A percentile compares a stretch with the other conserved stretches of the same genome.
These are phyloP conservation scores for Zaprionus obscuricornis DNA, from an alignment of 2,888 invertebrate genomes.

Conservation along the genomic window DNA sequence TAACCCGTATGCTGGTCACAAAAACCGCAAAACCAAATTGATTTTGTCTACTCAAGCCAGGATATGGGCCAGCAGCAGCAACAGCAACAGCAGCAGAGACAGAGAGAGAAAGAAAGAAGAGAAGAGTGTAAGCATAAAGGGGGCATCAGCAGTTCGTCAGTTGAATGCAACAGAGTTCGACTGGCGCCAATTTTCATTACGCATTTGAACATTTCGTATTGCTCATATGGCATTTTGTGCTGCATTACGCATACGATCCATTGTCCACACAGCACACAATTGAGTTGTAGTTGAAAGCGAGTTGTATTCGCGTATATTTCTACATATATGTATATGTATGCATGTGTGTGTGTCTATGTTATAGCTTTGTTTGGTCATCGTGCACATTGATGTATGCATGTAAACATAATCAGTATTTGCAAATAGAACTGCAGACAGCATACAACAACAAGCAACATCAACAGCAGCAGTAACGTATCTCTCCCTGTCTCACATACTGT, in stretches of 20 bases:
- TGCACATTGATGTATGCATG: slow-evolving; percentile 76
- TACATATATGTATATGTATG: neutral
- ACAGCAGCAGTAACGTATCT: too few relatives aligned
- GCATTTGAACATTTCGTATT: slow-evolving; percentile 62
- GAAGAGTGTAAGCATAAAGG: neutral
- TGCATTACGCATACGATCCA: slow-evolving; percentile 68
- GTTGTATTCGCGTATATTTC: neutral
- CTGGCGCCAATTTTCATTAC: slow-evolving; percentile 75
- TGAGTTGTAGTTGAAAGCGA: slow-evolving; percentile 43
- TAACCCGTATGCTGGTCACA: slow-evolving; percentile 31
- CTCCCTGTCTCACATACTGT: slow-evolving; percentile 27
- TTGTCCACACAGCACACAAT: slow-evolving; percentile 66
- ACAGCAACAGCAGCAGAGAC: slow-evolving; percentile 1
- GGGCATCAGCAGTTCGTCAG: slow-evolving; percentile 33
- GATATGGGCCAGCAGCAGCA: slow-evolving; percentile 26
- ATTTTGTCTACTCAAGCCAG: slow-evolving; percentile 73
- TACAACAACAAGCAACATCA: too few relatives aligned
- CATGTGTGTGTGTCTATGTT: slow-evolving; percentile 6
- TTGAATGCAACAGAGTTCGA: slow-evolving; percentile 41
- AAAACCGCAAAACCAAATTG: slow-evolving; percentile 77
- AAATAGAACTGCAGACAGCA: slow-evolving; percentile 67
- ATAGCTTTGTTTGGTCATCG: slow-evolving; percentile 68
- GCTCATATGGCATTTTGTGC: slow-evolving; percentile 66
- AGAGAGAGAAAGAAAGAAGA: neutral
- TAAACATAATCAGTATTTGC: slow-evolving; percentile 81